These are phyloP conservation scores for Cichlasoma orientale DNA, from an alignment of 2,797 vertebrate species.

Conservation along the genomic window DNA sequence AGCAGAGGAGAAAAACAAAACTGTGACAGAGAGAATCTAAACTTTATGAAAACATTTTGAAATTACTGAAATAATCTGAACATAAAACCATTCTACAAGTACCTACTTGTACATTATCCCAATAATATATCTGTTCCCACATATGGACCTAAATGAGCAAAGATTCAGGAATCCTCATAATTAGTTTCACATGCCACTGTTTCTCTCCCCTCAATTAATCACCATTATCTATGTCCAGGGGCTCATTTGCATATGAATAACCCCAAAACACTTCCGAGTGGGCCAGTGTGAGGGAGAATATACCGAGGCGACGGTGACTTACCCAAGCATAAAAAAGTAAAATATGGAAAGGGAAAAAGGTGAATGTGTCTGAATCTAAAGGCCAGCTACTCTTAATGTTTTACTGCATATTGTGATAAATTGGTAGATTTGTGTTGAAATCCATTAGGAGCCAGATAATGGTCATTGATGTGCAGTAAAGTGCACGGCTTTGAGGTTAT, in stretches of 20 bases:
- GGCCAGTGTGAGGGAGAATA: constrained; percentile 60
- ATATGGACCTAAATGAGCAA: constrained; percentile 67
- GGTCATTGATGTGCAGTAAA: constrained; percentile 61
- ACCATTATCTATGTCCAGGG: constrained; percentile 81
- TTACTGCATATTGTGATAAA: constrained; percentile 70
- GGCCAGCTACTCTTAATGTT: constrained; percentile 59
- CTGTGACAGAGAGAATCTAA: constrained; percentile 3
- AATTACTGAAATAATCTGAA: constrained; percentile 8
- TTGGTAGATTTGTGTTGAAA: constrained; percentile 58
- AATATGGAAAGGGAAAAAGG: constrained; percentile 56
- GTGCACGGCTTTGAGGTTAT: constrained; percentile 42
- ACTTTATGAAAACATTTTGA: constrained; percentile 4
- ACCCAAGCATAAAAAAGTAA: constrained; percentile 65
- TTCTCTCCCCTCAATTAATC: constrained; percentile 81
- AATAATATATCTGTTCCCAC: constrained; percentile 62
- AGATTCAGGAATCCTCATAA: constrained; percentile 76
- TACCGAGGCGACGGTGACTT: constrained; percentile 45
- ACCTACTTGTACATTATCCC: constrained; percentile 6
- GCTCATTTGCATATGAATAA: constrained; percentile 81
- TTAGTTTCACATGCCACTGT: constrained; percentile 79
- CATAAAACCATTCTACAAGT: constrained; percentile 4
- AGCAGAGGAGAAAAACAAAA: neutral
- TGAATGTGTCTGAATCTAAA: constrained; percentile 59
- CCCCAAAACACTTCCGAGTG: constrained; percentile 73
- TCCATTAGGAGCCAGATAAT: constrained; percentile 53